Evolutionary conservation across 1,140 invertebrate genomes (phyloP), one percentile per base, ranked within the genome.

Genomic region (Hirudo medicinalis): DNA sequence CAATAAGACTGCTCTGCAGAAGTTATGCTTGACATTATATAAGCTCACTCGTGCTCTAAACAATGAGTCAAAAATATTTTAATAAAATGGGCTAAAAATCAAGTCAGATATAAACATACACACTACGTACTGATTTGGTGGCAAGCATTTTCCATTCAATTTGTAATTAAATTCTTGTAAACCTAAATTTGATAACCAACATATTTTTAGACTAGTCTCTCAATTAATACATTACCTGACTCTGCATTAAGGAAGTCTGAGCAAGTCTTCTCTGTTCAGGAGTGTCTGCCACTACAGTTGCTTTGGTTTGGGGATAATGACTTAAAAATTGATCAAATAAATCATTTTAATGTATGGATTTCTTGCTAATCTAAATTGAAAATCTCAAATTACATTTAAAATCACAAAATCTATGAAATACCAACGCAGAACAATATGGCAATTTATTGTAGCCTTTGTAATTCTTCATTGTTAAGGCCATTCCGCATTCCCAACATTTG

Each of bases 221-320:
- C n/a, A n/a, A n/a, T n/a, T n/a, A n/a, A n/a, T n/a, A 19, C 11
- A 83, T 83, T 80, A 88, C 94, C 84, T 96, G 94, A 81, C 92
- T 96, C 84, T 99, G 95, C 76, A 95, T 87, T 85, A 94, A 96
- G 67, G 95, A 98, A 83, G 98, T 98, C 81, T 97, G 92, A 54
- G 92, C 91, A 79, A 99, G 92, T 78, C 95, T 87, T 81, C 91
- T 90, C 79, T 93, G 85, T 84, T 99, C 96, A 13, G 94, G 94
- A 69, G 94, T 97, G 80, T 97, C 94, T 40, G 92, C 92, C 85
- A 97, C 94, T 70, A 91, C 91, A 67, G 94, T 98, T 69, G 89
- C 91, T 85, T 95, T 96, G 75, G 91, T 92, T 85, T 94, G 94
- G 75, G 94, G 94, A 82, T 95, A 93, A 83, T 97, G 94, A 74